A percentile compares a stretch with the other conserved stretches of the same genome.
Evolutionary conservation across 2,113 vertebrate genomes (phyloP).

Genomic region (Sorex fumeus): DNA sequence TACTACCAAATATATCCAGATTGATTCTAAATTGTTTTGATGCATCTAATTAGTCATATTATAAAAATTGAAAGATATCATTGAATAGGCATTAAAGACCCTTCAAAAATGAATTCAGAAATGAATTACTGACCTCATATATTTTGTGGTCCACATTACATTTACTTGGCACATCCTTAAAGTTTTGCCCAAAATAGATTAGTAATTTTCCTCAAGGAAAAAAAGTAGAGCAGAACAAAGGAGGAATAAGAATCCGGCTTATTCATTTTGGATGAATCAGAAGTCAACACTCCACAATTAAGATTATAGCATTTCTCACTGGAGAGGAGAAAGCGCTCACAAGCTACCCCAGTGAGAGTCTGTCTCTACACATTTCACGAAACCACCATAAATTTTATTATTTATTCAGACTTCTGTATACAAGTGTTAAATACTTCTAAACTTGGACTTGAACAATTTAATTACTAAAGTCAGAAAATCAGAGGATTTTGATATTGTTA

Average conservation of each 20-base stretch:
- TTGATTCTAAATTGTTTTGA: constrained; percentile 72
- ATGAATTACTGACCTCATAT: constrained; percentile 69
- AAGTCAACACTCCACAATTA: constrained; percentile 61
- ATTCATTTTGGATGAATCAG: constrained; percentile 63
- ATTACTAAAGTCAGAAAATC: constrained; percentile 63
- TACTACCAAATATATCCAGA: constrained; percentile 59
- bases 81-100: constrained; percentile 41
- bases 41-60: constrained; percentile 69
- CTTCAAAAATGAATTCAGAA: constrained; percentile 59
- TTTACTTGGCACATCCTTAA: constrained; percentile 67
- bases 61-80: constrained; percentile 69
- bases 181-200: constrained; percentile 55
- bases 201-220: constrained; percentile 62
- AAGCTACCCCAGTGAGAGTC: constrained; percentile 24
- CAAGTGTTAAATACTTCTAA: constrained; percentile 59
- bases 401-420: constrained; percentile 39
- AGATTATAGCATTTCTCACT: constrained; percentile 47
- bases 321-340: neutral
- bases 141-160: constrained; percentile 65
- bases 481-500: neutral
- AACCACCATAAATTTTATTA: constrained; percentile 37
- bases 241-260: constrained; percentile 45
- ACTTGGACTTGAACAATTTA: constrained; percentile 56
- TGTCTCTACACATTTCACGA: neutral
- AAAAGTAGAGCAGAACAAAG: constrained; percentile 22